phyloP scores from a whole-genome alignment of 2,888 invertebrate genomes.

The Polydrusus pterygomalis region DNA sequence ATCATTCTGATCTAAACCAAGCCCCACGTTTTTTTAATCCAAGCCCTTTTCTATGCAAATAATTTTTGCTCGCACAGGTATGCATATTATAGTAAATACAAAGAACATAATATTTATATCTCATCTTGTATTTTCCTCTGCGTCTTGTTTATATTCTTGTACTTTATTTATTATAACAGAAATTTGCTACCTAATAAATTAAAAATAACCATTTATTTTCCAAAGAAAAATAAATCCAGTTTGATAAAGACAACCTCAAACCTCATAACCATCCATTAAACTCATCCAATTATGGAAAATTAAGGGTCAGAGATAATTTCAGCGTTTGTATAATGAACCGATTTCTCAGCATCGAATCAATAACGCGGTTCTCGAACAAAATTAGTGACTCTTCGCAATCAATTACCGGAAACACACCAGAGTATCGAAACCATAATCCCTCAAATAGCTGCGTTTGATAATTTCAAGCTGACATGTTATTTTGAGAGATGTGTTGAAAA shows the following conservation, averaged over 20 bases:
- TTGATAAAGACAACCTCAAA: conserved; percentile 9
- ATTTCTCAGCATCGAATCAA: conserved; percentile 11
- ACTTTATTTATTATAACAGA: background rate
- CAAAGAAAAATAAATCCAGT: background rate
- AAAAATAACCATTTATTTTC: background rate
- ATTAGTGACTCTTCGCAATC: background rate
- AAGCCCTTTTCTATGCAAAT: no score
- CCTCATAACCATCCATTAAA: conserved; percentile 6
- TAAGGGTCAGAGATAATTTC: conserved; percentile 26
- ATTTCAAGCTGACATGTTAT: no score
- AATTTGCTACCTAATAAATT: background rate
- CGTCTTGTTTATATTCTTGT: background rate
- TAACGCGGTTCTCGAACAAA: background rate
- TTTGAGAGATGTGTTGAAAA: no score
- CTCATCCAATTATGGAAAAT: conserved; percentile 24
- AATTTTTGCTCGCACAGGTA: no score
- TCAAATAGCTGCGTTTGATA: no score
- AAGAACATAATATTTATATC: no score
- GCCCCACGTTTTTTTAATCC: no score
- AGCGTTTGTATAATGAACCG: conserved; percentile 20
- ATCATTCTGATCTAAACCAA: no score
- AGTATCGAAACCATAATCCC: no score
- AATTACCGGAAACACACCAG: no score
- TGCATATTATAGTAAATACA: no score
- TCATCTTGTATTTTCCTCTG: no score